A percentile compares a stretch with the other conserved stretches of the same genome.
phyloP scores from a whole-genome alignment of 53 echinoderm and acorn worm species.

The Paelopatides confundens region DNA sequence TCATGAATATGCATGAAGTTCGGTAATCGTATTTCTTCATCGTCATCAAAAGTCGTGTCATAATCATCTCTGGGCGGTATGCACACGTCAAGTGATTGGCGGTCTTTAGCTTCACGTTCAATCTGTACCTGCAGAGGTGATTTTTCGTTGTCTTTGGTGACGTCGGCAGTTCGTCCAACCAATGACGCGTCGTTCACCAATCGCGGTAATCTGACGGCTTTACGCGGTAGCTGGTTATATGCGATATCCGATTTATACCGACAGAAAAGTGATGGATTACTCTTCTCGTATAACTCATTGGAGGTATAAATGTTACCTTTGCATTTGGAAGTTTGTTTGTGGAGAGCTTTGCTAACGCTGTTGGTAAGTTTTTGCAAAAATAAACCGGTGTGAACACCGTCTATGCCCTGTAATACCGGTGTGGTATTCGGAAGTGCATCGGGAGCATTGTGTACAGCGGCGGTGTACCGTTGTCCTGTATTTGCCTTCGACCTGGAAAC shows the following conservation, averaged over 20 bases:
- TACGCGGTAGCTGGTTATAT: not conserved
- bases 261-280: conserved; percentile 81
- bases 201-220: not conserved
- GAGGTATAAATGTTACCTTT: conserved; percentile 75
- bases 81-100: not conserved
- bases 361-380: conserved; percentile 92
- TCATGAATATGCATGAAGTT: conserved; percentile 88
- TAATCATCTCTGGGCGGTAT: not conserved
- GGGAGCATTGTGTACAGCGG: conserved; percentile 12
- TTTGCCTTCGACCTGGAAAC: not conserved
- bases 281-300: conserved; percentile 76
- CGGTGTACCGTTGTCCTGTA: not conserved
- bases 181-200: not conserved
- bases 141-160: not conserved
- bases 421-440: conserved; percentile 32
- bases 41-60: not conserved
- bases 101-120: conserved; percentile 32
- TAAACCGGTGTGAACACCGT: conserved; percentile 69
- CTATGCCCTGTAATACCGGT: conserved; percentile 1
- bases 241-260: not conserved
- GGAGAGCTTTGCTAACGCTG: conserved; percentile 88
- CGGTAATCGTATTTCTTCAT: conserved; percentile 76
- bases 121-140: conserved; percentile 55
- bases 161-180: not conserved
- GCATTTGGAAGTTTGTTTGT: conserved; percentile 83